phyloP scores from a whole-genome alignment of 2,888 invertebrate genomes.

The Thecocarcelia acutangulata region DNA sequence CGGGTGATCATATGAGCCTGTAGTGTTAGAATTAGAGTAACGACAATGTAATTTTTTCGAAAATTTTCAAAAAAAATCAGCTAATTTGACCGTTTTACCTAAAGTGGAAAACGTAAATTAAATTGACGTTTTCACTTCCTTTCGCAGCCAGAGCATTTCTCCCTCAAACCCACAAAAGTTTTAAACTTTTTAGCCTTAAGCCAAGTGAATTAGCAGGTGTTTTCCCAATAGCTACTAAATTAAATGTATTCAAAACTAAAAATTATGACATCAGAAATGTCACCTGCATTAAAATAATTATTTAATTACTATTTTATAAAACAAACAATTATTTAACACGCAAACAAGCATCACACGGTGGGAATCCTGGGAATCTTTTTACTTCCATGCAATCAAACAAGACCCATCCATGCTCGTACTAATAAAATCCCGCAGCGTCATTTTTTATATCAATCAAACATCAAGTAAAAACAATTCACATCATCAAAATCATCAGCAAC shows the following conservation, averaged over 20 bases:
- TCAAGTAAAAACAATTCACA: slow-evolving; percentile 62
- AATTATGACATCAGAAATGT: slow-evolving; percentile 61
- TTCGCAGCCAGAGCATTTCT: neutral
- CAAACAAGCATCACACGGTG: slow-evolving; percentile 64
- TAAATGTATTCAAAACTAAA: slow-evolving; percentile 18
- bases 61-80: too few species aligned
- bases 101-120: neutral
- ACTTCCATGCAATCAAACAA: slow-evolving; percentile 10
- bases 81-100: neutral
- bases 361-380: slow-evolving; percentile 67
- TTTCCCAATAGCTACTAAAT: slow-evolving; percentile 34
- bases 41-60: too few species aligned
- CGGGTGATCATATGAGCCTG: too few species aligned
- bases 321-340: slow-evolving; percentile 50
- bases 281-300: slow-evolving; percentile 60
- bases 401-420: slow-evolving; percentile 11
- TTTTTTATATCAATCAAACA: slow-evolving; percentile 53
- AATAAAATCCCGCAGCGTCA: slow-evolving; percentile 69
- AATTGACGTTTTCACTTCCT: slow-evolving; percentile 45
- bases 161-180: slow-evolving; percentile 70
- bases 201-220: slow-evolving; percentile 76
- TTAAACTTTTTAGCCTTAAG: slow-evolving; percentile 78
- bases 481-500: slow-evolving; percentile 61
- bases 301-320: slow-evolving; percentile 42
- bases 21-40: too few species aligned